These are phyloP conservation scores for Protodeltote pygarga DNA, from an alignment of 2,888 invertebrate genomes.

Conservation along the genomic window DNA sequence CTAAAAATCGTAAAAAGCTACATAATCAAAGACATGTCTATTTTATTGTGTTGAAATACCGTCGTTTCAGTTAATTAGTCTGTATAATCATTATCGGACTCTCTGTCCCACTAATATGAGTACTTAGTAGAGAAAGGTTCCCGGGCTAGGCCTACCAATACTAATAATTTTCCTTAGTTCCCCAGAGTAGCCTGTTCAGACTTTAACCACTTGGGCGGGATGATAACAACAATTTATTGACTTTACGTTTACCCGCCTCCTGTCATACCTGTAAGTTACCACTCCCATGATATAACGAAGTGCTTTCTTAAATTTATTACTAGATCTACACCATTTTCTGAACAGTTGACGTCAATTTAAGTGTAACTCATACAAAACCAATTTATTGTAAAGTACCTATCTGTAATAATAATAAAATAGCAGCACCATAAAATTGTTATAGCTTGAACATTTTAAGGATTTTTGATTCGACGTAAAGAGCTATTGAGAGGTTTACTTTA, in stretches of 20 bases:
- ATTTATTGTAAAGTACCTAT: conserved; percentile 63
- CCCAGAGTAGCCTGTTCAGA: too few relatives aligned
- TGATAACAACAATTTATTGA: conserved; percentile 6
- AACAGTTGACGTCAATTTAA: conserved; percentile 37
- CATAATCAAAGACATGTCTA: too few relatives aligned
- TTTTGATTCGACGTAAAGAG: conserved; percentile 64
- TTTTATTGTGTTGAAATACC: too few relatives aligned
- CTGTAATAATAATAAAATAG: conserved; percentile 57
- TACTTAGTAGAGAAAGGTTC: too few relatives aligned
- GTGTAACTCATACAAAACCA: conserved; percentile 54
- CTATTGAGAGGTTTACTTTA: conserved; percentile 59
- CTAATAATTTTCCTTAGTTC: too few relatives aligned
- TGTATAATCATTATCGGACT: too few relatives aligned
- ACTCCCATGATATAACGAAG: too few relatives aligned
- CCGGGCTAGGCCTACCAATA: too few relatives aligned
- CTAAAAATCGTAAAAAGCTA: not conserved
- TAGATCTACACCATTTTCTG: conserved; percentile 10
- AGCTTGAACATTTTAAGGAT: conserved; percentile 57
- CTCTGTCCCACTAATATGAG: too few relatives aligned
- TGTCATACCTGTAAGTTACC: conserved; percentile 10
- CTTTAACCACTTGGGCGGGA: conserved; percentile 12
- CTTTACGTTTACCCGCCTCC: conserved; percentile 7
- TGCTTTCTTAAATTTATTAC: conserved; percentile 26
- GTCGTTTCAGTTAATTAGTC: too few relatives aligned
- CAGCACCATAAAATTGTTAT: conserved; percentile 66